Conservation (phyloP, 2,113 vertebrate species). For the Ivindomyrus marchei region DNA sequence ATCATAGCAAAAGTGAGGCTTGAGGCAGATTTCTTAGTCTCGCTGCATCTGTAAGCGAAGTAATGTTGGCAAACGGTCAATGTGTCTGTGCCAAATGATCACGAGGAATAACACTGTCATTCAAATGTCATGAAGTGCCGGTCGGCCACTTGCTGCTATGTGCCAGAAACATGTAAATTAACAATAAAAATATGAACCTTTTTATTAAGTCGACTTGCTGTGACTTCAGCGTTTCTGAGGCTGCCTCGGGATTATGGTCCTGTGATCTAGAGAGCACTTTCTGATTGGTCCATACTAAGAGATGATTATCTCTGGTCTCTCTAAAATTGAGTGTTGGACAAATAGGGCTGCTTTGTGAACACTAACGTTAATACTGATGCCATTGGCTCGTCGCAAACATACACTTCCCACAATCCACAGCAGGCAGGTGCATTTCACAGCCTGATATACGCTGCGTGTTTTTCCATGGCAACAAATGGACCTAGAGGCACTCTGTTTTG, state of each 20-base stretch:
- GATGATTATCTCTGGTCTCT: background rate
- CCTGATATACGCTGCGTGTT: background rate
- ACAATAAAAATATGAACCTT: constrained; percentile 45
- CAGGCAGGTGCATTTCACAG: background rate
- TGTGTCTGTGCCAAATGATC: constrained; percentile 27
- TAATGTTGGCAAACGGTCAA: constrained; percentile 28
- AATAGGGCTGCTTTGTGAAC: background rate
- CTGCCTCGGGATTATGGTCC: constrained; percentile 3
- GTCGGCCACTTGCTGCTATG: constrained; percentile 42
- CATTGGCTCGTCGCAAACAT: background rate
- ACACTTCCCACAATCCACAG: constrained; percentile 12
- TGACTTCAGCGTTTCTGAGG: background rate
- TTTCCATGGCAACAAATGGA: background rate
- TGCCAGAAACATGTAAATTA: constrained; percentile 27
- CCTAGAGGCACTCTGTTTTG: background rate
- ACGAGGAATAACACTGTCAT: constrained; percentile 19
- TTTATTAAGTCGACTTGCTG: constrained; percentile 32
- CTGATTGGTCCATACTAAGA: constrained; percentile 11
- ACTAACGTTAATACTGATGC: background rate
- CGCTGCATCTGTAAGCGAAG: background rate
- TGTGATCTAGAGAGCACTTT: background rate
- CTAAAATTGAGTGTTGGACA: background rate
- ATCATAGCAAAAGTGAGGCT: constrained; percentile 18
- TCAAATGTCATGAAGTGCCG: constrained; percentile 46
- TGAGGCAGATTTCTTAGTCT: background rate